These are phyloP conservation scores for Trichogramma pretiosum DNA, from an alignment of 1,140 invertebrate species.

Conservation along the genomic window DNA sequence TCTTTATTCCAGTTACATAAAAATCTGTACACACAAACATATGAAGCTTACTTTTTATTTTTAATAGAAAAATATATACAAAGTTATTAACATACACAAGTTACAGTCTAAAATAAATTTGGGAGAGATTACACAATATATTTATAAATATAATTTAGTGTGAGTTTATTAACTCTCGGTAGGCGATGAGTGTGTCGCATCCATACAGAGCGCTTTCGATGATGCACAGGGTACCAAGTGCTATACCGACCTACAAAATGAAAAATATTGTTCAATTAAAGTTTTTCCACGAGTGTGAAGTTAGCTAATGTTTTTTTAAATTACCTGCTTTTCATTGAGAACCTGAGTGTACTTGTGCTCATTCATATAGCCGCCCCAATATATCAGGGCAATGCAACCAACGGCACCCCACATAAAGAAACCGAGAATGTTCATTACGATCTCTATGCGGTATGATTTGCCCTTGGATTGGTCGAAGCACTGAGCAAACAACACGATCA, in stretches of 20 bases:
- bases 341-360: constrained; percentile 62
- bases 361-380: constrained; percentile 73
- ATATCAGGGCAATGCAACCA: constrained; percentile 73
- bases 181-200: no score
- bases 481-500: constrained; percentile 58
- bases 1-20: no score
- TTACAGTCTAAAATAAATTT: no score
- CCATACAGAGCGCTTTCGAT: constrained; percentile 70
- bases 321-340: constrained; percentile 62
- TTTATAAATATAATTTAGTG: no score
- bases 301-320: background rate
- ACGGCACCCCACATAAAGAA: constrained; percentile 74
- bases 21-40: no score
- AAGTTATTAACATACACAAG: no score
- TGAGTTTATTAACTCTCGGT: no score
- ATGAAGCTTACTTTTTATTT: no score
- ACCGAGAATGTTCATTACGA: constrained; percentile 78
- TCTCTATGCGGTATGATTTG: no score
- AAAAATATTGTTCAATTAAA: constrained; percentile 8
- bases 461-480: constrained; percentile 67
- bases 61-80: no score
- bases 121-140: no score
- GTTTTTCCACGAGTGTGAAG: background rate
- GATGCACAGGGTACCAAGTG: constrained; percentile 67
- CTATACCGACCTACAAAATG: constrained; percentile 63